A percentile compares a stretch with the other conserved stretches of the same genome.
Evolutionary conservation across 1,140 invertebrate species (phyloP).

Genomic region (Pogonomyrmex barbatus): DNA sequence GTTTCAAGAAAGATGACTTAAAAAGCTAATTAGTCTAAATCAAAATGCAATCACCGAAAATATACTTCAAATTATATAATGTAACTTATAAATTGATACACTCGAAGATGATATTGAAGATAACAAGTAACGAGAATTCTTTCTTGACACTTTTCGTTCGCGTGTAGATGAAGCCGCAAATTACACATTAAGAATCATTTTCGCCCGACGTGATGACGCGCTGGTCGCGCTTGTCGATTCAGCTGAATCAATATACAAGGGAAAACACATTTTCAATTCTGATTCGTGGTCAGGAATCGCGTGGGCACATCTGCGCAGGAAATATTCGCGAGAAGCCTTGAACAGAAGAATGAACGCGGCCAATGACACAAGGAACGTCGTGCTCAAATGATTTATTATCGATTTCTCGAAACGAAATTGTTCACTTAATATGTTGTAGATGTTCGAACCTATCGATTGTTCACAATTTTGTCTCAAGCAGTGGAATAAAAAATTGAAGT

Average conservation of each 20-base stretch:
- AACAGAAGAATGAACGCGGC: conserved; percentile 47
- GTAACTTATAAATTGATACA: not conserved
- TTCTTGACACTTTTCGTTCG: not conserved
- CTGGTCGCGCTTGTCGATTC: conserved; percentile 63
- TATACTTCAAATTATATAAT: not conserved
- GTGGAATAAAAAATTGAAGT: not conserved
- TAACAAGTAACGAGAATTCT: not conserved
- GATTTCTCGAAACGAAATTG: conserved; percentile 65
- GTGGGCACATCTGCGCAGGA: conserved; percentile 69
- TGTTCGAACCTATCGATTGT: conserved; percentile 46
- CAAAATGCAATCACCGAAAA: not conserved
- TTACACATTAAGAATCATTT: conserved; percentile 32
- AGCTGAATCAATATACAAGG: conserved; percentile 73
- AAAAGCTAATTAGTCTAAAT: not conserved
- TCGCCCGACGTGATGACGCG: conserved; percentile 53
- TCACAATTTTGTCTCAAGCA: conserved; percentile 1
- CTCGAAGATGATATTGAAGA: not conserved
- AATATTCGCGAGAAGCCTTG: conserved; percentile 69
- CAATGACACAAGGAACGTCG: conserved; percentile 66
- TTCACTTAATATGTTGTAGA: conserved; percentile 9
- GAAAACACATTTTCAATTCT: conserved; percentile 69
- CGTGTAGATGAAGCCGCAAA: conserved; percentile 25
- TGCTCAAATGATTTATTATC: conserved; percentile 65
- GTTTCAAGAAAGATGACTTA: not conserved
- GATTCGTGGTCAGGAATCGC: conserved; percentile 61